Base-by-base conservation (phyloP, 2,888 invertebrate species). In the Caenorhabditis doughertyi region DNA sequence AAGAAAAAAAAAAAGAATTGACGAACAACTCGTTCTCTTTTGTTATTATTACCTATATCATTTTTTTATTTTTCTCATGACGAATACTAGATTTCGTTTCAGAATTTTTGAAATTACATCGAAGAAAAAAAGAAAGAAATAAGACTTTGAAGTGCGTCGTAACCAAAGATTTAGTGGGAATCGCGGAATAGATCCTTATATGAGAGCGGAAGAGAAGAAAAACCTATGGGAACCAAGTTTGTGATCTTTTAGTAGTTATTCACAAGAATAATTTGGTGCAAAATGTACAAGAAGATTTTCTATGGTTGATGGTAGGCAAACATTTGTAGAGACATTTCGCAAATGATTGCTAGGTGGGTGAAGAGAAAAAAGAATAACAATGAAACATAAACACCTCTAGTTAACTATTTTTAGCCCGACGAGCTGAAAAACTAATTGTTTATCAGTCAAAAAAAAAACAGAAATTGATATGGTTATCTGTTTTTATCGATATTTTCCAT, bases 1-100 rank as follows among this genome's bases (percentile, higher is more conserved):
- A 25, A 23, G n/a, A 9, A 42, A 42, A 18, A 65, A 65, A 35
- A 51, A 65, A n/a, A 16, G 65, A 64, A 11, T n/a, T n/a, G 64
- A 32, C n/a, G 29, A 74, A 64, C 74, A 76, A 76, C 51, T 76
- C 51, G 76, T 67, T 58, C 53, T 55, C 49, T 32, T 13, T 23
- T 42, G 35, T 60, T 62, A 44, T 65, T 74, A 67, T 65, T 73
- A 73, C 62, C 62, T 44, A 64, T 42, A 49, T 49, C 25, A 35
- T 16, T 39, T 27, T 11, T 32, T n/a, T 55, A 21, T 51, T 42
- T 4, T 18, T n/a, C 16, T 27, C n/a, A n/a, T 32, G n/a, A 32
- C 32, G 25, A 65, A 51, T 58, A 11, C 29, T 32, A 55, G 55
- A 32, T 55, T 55, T 53, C 27, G 9, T 25, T 53, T 55, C 32